Evolutionary conservation across 2,797 vertebrate species (phyloP).

Genomic region (Cetoscarus ocellatus): DNA sequence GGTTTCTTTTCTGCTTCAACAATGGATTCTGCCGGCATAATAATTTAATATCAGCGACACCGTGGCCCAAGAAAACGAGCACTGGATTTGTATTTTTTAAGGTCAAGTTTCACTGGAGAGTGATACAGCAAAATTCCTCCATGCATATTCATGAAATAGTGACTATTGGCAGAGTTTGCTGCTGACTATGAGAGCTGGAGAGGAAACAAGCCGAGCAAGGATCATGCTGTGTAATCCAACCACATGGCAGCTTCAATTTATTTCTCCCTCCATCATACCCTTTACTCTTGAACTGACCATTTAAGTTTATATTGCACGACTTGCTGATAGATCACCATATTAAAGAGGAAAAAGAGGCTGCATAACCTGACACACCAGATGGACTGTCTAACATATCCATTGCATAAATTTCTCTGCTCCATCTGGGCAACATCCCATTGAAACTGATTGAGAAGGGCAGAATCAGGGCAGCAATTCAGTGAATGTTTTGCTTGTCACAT

Average conservation of each 20-base stretch:
- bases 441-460: too few species aligned
- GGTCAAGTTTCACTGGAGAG: neutral
- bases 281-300: neutral
- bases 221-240: too few species aligned
- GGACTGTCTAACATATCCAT: too few species aligned
- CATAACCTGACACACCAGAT: too few species aligned
- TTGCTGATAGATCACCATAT: too few species aligned
- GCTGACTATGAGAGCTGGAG: neutral
- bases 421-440: too few species aligned
- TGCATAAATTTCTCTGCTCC: too few species aligned
- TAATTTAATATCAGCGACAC: neutral
- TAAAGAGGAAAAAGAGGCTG: too few species aligned
- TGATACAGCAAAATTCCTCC: neutral
- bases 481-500: too few species aligned
- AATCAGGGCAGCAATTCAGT: too few species aligned
- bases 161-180: neutral
- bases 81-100: neutral
- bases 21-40: neutral
- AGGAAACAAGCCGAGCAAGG: neutral
- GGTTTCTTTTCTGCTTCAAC: neutral
- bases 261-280: neutral
- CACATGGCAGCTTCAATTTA: too few species aligned
- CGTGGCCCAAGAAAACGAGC: neutral
- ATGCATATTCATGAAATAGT: neutral
- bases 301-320: too few species aligned